A percentile compares a stretch with the other conserved stretches of the same genome.
These are phyloP conservation scores for Aelia acuminata DNA, from an alignment of 2,888 invertebrate genomes.

Conservation along the genomic window DNA sequence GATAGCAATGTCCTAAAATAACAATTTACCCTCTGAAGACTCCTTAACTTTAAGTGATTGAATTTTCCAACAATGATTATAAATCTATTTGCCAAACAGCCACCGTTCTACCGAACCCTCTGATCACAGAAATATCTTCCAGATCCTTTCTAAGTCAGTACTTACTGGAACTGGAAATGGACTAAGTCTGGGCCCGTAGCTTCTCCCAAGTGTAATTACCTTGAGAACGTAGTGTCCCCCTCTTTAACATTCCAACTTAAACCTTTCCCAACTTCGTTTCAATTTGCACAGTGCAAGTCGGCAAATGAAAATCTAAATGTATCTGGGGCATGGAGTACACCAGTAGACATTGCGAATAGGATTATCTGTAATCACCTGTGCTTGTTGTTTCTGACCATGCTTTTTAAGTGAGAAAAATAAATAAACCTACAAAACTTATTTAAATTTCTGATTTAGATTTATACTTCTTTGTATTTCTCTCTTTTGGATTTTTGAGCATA, in stretches of 20 bases:
- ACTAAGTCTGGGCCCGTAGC: neutral
- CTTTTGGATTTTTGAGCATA: no score
- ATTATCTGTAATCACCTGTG: no score
- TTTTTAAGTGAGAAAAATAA: no score
- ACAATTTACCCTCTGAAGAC: neutral
- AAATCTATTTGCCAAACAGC: neutral
- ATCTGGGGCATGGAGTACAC: neutral
- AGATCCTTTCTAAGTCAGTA: neutral
- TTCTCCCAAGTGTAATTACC: neutral
- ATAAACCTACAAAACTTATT: no score
- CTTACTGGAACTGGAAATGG: neutral
- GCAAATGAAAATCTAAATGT: conserved; percentile 7
- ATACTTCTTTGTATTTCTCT: no score
- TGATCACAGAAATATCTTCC: neutral
- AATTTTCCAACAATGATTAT: neutral
- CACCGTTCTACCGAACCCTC: neutral
- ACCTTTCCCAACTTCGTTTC: neutral
- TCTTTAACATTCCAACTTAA: conserved; percentile 4
- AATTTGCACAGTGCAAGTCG: neutral
- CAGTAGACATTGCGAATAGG: neutral
- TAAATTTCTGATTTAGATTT: no score
- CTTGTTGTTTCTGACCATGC: no score
- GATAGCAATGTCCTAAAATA: neutral
- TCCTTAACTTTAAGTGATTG: neutral
- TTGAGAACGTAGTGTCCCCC: neutral